Evolutionary conservation across 1,140 invertebrate genomes (phyloP), one percentile per base, ranked within the genome.

Genomic region (Achatina immaculata): DNA sequence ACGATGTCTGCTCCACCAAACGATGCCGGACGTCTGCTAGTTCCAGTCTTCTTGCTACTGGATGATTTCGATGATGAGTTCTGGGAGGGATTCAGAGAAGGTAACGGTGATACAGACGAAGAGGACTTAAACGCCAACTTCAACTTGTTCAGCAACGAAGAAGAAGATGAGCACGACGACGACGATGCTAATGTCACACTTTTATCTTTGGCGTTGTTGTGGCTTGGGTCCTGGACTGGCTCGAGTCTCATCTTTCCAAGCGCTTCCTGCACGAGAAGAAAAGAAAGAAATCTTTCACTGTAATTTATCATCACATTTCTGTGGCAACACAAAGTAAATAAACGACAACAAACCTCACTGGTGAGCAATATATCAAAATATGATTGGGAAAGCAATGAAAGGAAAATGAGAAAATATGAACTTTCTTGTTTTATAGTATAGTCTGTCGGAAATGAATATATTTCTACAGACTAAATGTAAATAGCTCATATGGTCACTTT

Each of bases 1-100:
- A 80, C 68, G 1, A 43, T 21, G 36, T 80, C 78, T 51, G 43
- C 66, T 31, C 68, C 78, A 24, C 78, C 78, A 43, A 80, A 80
- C 14, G 78, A 80, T 36, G 78, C 78, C 24, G 78, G 66, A 31
- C 68, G 43, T 19, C 78, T 42, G 38, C 19, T 45, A 40, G 1
- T 42, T 36, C 42, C 72, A 16, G 3, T 74, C 28, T 21, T 31
- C 3, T 38, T 28, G 0, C 19, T 24, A 38, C 68, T 42, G 2
- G 58, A 62, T 9, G 16, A 31, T 62, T 1, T 28, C 4, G 6
- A 9, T 16, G 28, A 28, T 28, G 58, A 31, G 0, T 31, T 62
- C 16, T 28, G 9, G n/a, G 58, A 62, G 28, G 6, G 2, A 16
- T 28, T 62, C 1, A 31, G 24, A 71, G 42, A 71, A 3, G 38